Conservation (phyloP, 2,113 vertebrate species). For the Neoarius graeffei region DNA sequence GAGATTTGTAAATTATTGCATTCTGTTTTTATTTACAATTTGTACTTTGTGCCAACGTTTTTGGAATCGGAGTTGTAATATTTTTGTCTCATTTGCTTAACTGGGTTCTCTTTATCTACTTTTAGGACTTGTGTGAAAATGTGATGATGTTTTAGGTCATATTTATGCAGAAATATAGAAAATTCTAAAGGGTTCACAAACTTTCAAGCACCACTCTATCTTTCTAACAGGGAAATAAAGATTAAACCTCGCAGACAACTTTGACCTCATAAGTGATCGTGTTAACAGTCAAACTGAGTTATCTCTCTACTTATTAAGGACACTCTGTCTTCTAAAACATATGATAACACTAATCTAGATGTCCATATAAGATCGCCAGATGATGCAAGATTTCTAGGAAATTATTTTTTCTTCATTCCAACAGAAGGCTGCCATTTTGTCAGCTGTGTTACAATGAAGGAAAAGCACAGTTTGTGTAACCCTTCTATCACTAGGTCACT, state of each 20-base stretch:
- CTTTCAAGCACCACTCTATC: not conserved
- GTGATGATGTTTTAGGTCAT: too few relatives aligned
- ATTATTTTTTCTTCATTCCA: not conserved
- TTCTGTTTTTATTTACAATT: too few relatives aligned
- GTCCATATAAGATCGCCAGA: not conserved
- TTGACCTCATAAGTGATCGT: constrained; percentile 14
- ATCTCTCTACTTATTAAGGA: not conserved
- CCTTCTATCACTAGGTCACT: not conserved
- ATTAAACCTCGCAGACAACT: constrained; percentile 31
- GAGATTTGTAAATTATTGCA: too few relatives aligned
- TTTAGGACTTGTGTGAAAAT: too few relatives aligned
- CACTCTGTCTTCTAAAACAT: not conserved
- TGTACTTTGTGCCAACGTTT: too few relatives aligned
- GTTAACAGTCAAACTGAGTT: constrained; percentile 31
- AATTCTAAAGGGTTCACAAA: too few relatives aligned
- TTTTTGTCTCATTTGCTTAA: too few relatives aligned
- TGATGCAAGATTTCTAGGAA: not conserved
- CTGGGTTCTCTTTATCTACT: too few relatives aligned
- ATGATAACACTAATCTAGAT: not conserved
- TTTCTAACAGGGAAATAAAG: constrained; percentile 20
- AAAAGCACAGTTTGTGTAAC: not conserved
- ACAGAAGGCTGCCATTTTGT: not conserved
- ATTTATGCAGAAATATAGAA: too few relatives aligned
- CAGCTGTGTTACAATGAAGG: not conserved
- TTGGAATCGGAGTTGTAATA: too few relatives aligned